These are phyloP conservation scores for Telmatherina bonti DNA, from an alignment of 2,797 vertebrate genomes.

Conservation along the genomic window DNA sequence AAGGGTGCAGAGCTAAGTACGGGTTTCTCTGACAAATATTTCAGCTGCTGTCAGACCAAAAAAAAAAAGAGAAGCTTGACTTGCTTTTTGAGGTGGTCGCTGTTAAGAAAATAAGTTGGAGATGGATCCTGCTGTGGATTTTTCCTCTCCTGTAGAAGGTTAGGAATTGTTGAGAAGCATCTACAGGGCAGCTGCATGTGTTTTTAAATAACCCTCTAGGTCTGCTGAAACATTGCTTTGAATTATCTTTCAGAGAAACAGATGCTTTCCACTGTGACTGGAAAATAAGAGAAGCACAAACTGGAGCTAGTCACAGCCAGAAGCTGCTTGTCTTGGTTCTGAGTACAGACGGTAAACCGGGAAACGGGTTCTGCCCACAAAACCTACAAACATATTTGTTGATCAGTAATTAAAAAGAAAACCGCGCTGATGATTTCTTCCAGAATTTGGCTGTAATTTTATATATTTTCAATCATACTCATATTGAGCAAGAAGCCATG, in stretches of 20 bases:
- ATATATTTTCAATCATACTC: too few species aligned
- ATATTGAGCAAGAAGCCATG: too few species aligned
- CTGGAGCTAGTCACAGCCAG: too few species aligned
- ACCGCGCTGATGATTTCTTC: too few species aligned
- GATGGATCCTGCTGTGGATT: neutral
- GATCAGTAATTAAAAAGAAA: too few species aligned
- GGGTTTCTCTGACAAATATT: neutral
- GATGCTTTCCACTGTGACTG: conserved; percentile 4
- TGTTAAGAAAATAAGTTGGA: neutral
- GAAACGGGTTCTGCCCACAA: neutral
- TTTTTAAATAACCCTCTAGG: neutral
- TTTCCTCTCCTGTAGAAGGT: neutral
- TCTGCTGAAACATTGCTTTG: neutral
- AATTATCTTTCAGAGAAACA: neutral
- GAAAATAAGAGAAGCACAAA: neutral
- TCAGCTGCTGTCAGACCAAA: neutral
- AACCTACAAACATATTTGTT: neutral
- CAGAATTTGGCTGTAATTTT: too few species aligned
- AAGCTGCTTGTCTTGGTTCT: too few species aligned
- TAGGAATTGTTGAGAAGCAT: neutral
- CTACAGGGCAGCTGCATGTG: neutral
- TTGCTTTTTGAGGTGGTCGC: neutral
- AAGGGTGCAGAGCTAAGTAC: neutral
- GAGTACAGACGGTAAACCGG: neutral
- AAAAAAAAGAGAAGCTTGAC: neutral